Evolutionary conservation across 2,797 vertebrate genomes (phyloP).

Genomic region (Alcedo atthis): DNA sequence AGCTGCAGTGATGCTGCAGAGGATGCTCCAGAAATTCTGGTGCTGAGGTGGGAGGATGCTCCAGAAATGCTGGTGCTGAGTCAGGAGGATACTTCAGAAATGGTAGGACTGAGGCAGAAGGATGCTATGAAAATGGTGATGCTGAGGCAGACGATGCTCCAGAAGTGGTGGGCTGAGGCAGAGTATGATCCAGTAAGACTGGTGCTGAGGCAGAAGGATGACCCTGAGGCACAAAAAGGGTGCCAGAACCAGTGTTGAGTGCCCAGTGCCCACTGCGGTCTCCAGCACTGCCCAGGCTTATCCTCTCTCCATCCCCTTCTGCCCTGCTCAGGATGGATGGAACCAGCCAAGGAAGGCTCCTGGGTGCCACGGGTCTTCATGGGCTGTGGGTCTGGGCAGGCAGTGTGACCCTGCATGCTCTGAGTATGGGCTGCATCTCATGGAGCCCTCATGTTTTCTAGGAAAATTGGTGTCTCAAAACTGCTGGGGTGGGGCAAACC

Average conservation of each 20-base stretch:
- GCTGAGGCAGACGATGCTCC: background rate
- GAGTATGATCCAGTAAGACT: background rate
- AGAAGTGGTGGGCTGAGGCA: background rate
- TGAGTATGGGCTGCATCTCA: background rate
- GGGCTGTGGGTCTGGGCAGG: background rate
- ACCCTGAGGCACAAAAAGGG: background rate
- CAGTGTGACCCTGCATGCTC: fast-evolving
- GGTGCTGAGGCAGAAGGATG: background rate
- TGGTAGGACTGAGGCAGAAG: background rate
- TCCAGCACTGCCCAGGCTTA: background rate
- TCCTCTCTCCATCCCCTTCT: background rate
- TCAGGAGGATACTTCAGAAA: background rate
- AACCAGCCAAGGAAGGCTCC: background rate
- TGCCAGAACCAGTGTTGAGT: background rate
- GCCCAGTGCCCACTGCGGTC: background rate
- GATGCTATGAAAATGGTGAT: background rate
- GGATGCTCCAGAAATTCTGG: background rate
- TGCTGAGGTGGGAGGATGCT: background rate
- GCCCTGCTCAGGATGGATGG: background rate
- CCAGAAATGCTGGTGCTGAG: background rate
- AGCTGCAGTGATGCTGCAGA: background rate
- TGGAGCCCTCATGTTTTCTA: fast-evolving
- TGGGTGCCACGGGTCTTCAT: fast-evolving
- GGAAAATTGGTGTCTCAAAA: fast-evolving
- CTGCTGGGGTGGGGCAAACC: fast-evolving